Percentiles rank a stretch among this genome's conserved stretches.
These are phyloP conservation scores for Phenganax marumi DNA, from an alignment of 92 coral and sea anemone species.

Conservation along the genomic window DNA sequence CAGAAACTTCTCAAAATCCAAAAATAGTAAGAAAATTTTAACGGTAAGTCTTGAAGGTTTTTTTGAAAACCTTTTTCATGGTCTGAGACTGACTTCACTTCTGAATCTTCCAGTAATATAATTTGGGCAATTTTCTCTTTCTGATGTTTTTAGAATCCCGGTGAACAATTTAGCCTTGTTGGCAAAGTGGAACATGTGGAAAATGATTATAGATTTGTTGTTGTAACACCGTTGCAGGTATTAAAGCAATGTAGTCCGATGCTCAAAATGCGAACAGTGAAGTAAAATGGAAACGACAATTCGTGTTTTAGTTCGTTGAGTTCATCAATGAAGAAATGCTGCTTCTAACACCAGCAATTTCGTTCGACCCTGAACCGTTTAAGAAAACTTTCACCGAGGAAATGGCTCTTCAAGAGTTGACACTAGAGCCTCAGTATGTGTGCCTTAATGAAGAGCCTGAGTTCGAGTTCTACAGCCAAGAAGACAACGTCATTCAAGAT, in stretches of 20 bases:
- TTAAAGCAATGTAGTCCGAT: too few species aligned
- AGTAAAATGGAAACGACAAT: neutral
- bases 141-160: constrained; percentile 57
- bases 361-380: constrained; percentile 62
- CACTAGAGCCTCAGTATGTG: constrained; percentile 63
- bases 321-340: constrained; percentile 58
- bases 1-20: constrained; percentile 55
- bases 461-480: constrained; percentile 9
- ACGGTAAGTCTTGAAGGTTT: constrained; percentile 45
- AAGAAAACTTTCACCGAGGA: constrained; percentile 53
- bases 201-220: constrained; percentile 64
- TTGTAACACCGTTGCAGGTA: constrained; percentile 68
- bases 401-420: constrained; percentile 54
- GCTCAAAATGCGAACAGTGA: neutral
- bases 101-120: too few species aligned
- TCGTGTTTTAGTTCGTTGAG: constrained; percentile 58
- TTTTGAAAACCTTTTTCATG: neutral
- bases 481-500: neutral
- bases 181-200: constrained; percentile 64
- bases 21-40: constrained; percentile 60
- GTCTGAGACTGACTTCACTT: neutral
- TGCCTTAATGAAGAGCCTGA: constrained; percentile 60
- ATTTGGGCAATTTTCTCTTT: neutral
- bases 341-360: constrained; percentile 26
- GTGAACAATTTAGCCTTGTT: constrained; percentile 69